phyloP scores from a whole-genome alignment of 1,140 invertebrate species.

The Sycobia sp. region DNA sequence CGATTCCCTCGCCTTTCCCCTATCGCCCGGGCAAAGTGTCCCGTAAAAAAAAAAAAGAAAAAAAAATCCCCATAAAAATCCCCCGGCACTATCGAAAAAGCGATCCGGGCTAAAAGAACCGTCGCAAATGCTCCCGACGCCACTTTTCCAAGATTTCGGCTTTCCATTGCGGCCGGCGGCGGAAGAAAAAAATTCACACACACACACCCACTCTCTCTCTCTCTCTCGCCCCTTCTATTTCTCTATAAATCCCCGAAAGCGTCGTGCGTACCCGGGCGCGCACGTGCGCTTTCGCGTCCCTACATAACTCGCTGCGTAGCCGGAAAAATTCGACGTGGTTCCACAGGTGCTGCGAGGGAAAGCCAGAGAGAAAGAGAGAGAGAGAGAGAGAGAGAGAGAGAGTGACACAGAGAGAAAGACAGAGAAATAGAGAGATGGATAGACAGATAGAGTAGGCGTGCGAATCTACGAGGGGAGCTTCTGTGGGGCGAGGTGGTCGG shows the following conservation, averaged over 20 bases:
- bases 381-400: slow-evolving; percentile 8
- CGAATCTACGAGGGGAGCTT: neutral
- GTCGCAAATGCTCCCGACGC: no score
- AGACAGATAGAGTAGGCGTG: slow-evolving; percentile 32
- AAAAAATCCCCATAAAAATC: no score
- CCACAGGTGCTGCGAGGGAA: slow-evolving; percentile 24
- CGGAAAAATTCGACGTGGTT: slow-evolving; percentile 30
- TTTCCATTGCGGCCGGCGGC: no score
- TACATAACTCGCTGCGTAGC: neutral
- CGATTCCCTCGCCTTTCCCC: no score
- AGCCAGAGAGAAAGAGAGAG: neutral
- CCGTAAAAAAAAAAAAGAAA: no score
- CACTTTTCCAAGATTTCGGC: no score
- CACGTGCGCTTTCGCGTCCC: no score
- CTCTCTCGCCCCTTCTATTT: no score
- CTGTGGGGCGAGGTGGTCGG: slow-evolving; percentile 13
- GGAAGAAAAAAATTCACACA: slow-evolving; percentile 10
- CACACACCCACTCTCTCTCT: neutral
- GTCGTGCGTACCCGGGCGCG: no score
- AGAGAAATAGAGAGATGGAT: neutral
- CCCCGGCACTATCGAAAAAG: no score
- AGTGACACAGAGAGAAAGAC: slow-evolving; percentile 5
- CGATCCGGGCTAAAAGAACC: no score
- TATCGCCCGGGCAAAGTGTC: no score
- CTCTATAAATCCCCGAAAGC: slow-evolving; percentile 25